Base-by-base conservation (phyloP, 2,797 vertebrate genomes). In the Calcarius lapponicus region DNA sequence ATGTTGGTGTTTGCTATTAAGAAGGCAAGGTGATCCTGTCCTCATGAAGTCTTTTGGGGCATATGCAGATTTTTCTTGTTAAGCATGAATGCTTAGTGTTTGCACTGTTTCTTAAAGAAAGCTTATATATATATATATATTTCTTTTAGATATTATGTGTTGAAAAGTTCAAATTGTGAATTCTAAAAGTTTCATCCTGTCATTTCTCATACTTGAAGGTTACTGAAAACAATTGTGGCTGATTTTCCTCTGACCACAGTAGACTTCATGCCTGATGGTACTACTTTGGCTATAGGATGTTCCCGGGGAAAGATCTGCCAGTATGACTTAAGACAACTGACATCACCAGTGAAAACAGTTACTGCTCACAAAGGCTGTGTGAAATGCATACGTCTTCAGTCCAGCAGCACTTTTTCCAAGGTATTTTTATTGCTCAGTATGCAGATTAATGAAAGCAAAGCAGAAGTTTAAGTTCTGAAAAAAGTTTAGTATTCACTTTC, bases 271-370 rank as follows among this genome's bases (percentile, higher is more conserved):
- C 98, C 98, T 40, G 99, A 99, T 54, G 99, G 99, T n/a, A 98
- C 98, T 14, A 98, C 99, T 62, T 97, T 99, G 97, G 98, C 99
- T 31, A 96, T 99, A 54, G 99, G 99, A 72, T 98, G 99, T 93
- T 99, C 99, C 60, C 98, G 99, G 80, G 99, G 99, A 71, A 99
- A 98, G 94, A 98, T 99, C 92, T 99, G 98, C 96, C 98, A 99
- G n/a, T 99, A 99, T 67, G 99, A 99, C 96, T 98, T 99, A 95
- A 98, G 99, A 93, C 99, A 99, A 97, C 97, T 99, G 88, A 98
- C 98, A 48, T 96, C 98, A 24, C 98, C 99, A 17, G 97, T 98
- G 93, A 99, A 98, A 97, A 96, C 98, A 90, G 98, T 98, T 22
- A 90, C 60, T 60, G 99, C 99, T 74, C 99, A 99, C 95, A 99